phyloP scores from a whole-genome alignment of 2,888 invertebrate species.

The Spodoptera exigua region DNA sequence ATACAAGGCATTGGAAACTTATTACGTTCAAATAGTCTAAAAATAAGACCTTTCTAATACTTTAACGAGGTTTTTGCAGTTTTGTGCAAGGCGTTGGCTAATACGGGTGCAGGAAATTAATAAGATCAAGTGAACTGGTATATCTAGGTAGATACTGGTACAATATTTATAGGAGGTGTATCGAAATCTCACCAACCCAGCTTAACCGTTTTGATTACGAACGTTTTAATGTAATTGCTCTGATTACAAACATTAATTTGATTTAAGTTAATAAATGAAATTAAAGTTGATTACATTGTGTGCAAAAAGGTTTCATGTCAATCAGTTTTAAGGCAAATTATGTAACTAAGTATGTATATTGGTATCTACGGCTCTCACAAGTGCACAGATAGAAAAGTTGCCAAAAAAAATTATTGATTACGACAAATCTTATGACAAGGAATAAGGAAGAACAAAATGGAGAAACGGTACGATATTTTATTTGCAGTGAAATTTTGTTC shows the following conservation, averaged over 20 bases:
- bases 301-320: too few relatives aligned
- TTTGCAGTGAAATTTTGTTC: slow-evolving; percentile 21
- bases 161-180: slow-evolving; percentile 18
- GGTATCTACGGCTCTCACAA: too few relatives aligned
- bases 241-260: neutral
- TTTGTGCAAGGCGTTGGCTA: slow-evolving; percentile 58
- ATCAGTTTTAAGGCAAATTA: too few relatives aligned
- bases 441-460: too few relatives aligned
- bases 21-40: slow-evolving; percentile 37
- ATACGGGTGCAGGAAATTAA: slow-evolving; percentile 59
- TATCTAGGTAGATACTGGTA: slow-evolving; percentile 9
- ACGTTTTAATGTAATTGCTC: slow-evolving; percentile 29
- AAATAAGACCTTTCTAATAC: slow-evolving; percentile 57
- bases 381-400: too few relatives aligned
- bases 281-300: too few relatives aligned
- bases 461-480: slow-evolving; percentile 20
- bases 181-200: slow-evolving; percentile 13
- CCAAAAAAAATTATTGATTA: too few relatives aligned
- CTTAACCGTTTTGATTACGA: slow-evolving; percentile 25
- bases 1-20: slow-evolving; percentile 8
- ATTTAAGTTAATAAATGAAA: too few relatives aligned
- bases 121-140: slow-evolving; percentile 42
- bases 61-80: slow-evolving; percentile 56
- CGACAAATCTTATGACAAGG: too few relatives aligned
- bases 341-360: too few relatives aligned